Base-by-base conservation (phyloP, 2,888 invertebrate species). In the Cheilosia pagana region DNA sequence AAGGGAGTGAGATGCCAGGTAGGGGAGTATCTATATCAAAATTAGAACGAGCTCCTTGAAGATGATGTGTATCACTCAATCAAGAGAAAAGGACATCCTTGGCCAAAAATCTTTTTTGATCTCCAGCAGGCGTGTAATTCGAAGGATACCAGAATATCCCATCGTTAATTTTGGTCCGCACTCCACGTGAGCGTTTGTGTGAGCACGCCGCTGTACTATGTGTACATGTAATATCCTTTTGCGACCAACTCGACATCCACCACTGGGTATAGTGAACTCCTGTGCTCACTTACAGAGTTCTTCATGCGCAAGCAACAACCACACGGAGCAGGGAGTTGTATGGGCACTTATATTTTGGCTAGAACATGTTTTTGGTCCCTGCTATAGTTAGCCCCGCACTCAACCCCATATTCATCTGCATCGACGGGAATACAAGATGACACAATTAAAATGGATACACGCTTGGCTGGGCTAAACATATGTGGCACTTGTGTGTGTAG, bases 381-480 rank as follows among this genome's bases (percentile, higher is more conserved):
- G 45, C 16, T 45, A 45, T 45, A 45, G 16, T 45, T 31, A 25
- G 16, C 60, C 35, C 57, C 31, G 19, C 35, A n/a, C 43, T n/a
- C 23, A 7, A 19, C 28, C n/a, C 55, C 28, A 43, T 70, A 8
- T 68, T 75, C 57, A 70, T 70, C 52, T 76, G 52, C 59, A 62
- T 81, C 65, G 70, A 81, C 81, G 81, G 76, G 75, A 85, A 81
- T 81, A 85, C 85, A 72, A 81, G 85, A 85, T 81, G 85, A 85
- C 85, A 85, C 85, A 85, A 85, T 85, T 85, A 85, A 85, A 85
- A 85, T 81, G 67, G 76, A 76, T 71, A 81, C 65, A 85, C 65
- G 85, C 16, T 71, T 35, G 63, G 75, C 55, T 82, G 78, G 62
- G 62, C 78, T 76, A 62, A 76, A 65, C 81, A 75, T 76, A 81